phyloP scores from a whole-genome alignment of 2,797 vertebrate species.

The Anguilla marmorata region DNA sequence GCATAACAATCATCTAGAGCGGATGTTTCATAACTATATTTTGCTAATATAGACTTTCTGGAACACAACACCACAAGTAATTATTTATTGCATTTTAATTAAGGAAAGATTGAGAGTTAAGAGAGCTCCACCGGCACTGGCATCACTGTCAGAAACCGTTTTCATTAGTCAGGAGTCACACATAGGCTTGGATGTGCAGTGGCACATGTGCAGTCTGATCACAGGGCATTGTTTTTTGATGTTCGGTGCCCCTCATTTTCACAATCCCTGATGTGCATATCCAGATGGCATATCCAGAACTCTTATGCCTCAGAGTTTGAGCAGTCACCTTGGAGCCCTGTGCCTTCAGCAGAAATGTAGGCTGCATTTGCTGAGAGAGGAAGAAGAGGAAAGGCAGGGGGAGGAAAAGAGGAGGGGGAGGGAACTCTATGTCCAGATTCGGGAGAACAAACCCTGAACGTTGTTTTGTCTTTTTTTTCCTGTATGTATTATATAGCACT shows the following conservation, averaged over 20 bases:
- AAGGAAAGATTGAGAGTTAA: neutral
- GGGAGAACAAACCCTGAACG: neutral
- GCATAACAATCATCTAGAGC: neutral
- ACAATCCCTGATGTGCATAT: neutral
- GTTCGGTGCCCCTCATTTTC: neutral
- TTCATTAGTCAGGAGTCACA: neutral
- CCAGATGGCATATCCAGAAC: neutral
- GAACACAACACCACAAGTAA: neutral
- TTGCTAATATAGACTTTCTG: neutral
- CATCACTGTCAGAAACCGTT: neutral
- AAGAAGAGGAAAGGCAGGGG: neutral
- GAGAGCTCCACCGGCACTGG: neutral
- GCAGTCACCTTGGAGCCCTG: neutral
- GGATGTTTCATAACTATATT: neutral
- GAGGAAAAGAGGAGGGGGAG: neutral
- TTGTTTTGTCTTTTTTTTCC: neutral
- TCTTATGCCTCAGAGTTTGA: neutral
- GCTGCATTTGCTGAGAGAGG: neutral
- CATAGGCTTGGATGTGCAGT: neutral
- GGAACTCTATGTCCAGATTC: neutral
- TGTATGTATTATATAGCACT: neutral
- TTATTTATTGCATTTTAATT: conserved; percentile 7
- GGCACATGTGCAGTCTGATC: neutral
- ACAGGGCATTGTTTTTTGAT: conserved; percentile 21
- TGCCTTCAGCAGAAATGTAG: conserved; percentile 3